A percentile compares a stretch with the other conserved stretches of the same genome.
Evolutionary conservation across 2,113 vertebrate species (phyloP).

Genomic region (Archocentrus centrarchus): DNA sequence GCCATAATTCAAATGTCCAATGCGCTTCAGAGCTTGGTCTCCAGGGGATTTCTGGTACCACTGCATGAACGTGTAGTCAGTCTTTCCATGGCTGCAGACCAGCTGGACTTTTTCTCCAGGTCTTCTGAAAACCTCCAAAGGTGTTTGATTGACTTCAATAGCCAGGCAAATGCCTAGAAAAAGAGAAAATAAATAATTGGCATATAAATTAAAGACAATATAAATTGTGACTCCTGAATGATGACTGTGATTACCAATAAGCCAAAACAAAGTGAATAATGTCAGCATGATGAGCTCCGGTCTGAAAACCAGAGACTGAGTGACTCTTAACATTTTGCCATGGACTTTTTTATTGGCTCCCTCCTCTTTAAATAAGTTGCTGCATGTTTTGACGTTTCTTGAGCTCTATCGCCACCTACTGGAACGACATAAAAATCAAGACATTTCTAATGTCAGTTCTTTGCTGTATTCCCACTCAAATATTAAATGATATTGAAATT

Average conservation of each 20-base stretch:
- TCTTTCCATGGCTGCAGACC: slow-evolving; percentile 20
- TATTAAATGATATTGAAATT: no score
- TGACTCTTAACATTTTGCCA: background rate
- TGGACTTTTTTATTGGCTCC: background rate
- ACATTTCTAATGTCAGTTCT: background rate
- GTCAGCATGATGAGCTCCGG: slow-evolving; percentile 34
- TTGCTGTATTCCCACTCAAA: no score
- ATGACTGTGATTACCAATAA: slow-evolving; percentile 19
- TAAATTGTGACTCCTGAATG: background rate
- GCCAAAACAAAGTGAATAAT: background rate
- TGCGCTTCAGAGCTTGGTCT: fast-evolving
- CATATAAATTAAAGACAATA: slow-evolving; percentile 2
- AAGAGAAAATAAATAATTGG: background rate
- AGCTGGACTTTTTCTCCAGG: background rate
- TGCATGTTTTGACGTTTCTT: slow-evolving; percentile 2
- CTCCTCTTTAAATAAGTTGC: background rate
- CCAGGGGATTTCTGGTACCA: background rate
- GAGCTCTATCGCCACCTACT: slow-evolving; percentile 52
- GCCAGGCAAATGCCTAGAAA: background rate
- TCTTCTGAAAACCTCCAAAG: fast-evolving
- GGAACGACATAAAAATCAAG: background rate
- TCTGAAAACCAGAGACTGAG: background rate
- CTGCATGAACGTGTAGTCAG: background rate
- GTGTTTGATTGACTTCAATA: slow-evolving; percentile 24
- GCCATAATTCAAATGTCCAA: background rate